Conservation (phyloP, 2,113 vertebrate genomes). For the Nibea albiflora region DNA sequence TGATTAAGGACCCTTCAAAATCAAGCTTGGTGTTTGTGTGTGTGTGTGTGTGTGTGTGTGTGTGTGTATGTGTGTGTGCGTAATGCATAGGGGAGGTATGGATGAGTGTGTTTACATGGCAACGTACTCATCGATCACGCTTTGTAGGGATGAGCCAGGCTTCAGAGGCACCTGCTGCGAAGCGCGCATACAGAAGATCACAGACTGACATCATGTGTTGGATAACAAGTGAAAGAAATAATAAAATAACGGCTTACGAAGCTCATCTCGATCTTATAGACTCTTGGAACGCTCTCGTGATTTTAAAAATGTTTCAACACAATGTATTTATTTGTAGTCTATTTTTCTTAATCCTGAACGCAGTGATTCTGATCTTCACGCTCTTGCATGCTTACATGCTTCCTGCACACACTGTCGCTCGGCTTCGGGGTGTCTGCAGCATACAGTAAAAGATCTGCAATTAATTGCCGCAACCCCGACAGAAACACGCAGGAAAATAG, state of each 20-base stretch:
- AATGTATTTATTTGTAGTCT: too few species aligned
- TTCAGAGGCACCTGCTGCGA: slow-evolving; percentile 54
- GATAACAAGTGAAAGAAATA: slow-evolving; percentile 1
- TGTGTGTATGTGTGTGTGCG: slow-evolving; percentile 60
- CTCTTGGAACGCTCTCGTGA: neutral
- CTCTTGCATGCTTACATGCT: slow-evolving; percentile 33
- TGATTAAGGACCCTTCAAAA: slow-evolving; percentile 92
- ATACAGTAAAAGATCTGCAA: slow-evolving; percentile 54
- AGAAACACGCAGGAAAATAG: slow-evolving; percentile 67
- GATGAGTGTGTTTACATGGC: slow-evolving; percentile 66
- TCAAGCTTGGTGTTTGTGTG: slow-evolving; percentile 77
- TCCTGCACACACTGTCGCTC: slow-evolving; percentile 23
- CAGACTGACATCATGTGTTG: slow-evolving; percentile 17
- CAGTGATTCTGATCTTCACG: slow-evolving; percentile 47
- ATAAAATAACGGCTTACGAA: neutral
- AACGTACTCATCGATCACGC: slow-evolving; percentile 64
- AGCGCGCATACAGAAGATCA: slow-evolving; percentile 32
- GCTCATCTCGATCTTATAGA: neutral
- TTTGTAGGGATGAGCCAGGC: slow-evolving; percentile 47
- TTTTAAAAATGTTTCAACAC: neutral
- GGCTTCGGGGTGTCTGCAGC: slow-evolving; percentile 35
- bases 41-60: slow-evolving; percentile 60
- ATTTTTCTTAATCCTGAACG: slow-evolving; percentile 12
- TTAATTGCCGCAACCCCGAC: slow-evolving; percentile 57
- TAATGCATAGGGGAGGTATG: slow-evolving; percentile 54